Conservation (phyloP, 2,113 vertebrate species). For the Sitta europaea region DNA sequence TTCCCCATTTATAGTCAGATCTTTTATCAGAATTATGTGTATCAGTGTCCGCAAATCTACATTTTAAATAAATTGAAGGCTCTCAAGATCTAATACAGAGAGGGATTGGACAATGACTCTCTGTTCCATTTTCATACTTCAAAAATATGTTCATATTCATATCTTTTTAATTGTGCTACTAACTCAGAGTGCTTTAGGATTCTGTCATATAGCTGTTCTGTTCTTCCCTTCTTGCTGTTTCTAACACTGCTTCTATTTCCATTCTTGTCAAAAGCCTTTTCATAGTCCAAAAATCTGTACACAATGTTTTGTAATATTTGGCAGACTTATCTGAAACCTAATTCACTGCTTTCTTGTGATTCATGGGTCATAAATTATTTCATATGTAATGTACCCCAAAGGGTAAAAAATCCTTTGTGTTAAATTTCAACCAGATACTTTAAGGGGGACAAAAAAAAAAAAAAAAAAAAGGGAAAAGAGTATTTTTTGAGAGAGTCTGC, state of each 20-base stretch:
- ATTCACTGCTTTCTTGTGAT: slow-evolving; percentile 74
- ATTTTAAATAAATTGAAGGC: slow-evolving; percentile 28
- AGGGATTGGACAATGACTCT: slow-evolving; percentile 41
- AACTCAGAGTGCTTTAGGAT: slow-evolving; percentile 45
- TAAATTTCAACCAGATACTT: slow-evolving; percentile 64
- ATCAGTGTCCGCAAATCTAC: background rate
- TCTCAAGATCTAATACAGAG: slow-evolving; percentile 22
- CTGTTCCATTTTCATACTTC: slow-evolving; percentile 27
- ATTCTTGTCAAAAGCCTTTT: slow-evolving; percentile 76
- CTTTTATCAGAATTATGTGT: background rate
- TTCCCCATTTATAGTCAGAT: background rate
- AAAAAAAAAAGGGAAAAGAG: background rate
- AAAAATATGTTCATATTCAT: slow-evolving; percentile 41
- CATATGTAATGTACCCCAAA: slow-evolving; percentile 68
- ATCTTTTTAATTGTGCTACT: slow-evolving; percentile 58
- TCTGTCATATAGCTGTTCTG: slow-evolving; percentile 62
- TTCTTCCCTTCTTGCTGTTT: slow-evolving; percentile 62
- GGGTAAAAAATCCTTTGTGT: slow-evolving; percentile 68
- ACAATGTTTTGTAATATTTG: slow-evolving; percentile 77
- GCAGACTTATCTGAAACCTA: slow-evolving; percentile 71
- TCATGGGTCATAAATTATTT: slow-evolving; percentile 75
- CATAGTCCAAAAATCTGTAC: slow-evolving; percentile 66
- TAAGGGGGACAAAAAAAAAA: background rate
- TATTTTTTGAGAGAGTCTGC: slow-evolving; percentile 22
- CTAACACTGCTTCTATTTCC: slow-evolving; percentile 68